Percentiles rank a stretch among this genome's conserved stretches.
Conservation (phyloP, 2,113 vertebrate species). For the Nesoenas mayeri region DNA sequence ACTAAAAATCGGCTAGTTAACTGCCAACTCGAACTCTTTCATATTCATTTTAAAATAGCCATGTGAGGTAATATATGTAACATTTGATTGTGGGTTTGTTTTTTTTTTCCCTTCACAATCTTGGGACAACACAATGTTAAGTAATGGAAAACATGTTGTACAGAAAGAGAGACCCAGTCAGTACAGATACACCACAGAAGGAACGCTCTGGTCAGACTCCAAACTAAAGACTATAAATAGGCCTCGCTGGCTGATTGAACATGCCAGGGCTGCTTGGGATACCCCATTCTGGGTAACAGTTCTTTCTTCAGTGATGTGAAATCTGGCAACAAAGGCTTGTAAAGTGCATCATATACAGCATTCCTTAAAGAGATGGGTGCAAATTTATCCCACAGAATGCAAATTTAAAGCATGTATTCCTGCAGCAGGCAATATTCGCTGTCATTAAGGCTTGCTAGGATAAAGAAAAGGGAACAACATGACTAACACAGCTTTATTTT, state of each 20-base stretch:
- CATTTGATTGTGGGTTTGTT: background rate
- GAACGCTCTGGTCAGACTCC: constrained; percentile 27
- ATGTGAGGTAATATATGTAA: background rate
- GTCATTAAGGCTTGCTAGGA: background rate
- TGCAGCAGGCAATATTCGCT: background rate
- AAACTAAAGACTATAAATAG: constrained; percentile 47
- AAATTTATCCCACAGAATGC: background rate
- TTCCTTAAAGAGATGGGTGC: background rate
- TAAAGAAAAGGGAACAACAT: background rate
- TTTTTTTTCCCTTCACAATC: background rate
- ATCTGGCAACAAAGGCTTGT: background rate
- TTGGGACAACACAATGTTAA: background rate
- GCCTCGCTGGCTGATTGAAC: background rate
- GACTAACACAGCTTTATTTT: background rate
- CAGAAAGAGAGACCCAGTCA: background rate
- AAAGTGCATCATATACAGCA: background rate
- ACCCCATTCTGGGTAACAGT: constrained; percentile 29
- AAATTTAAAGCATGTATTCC: background rate
- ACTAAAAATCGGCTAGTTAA: background rate
- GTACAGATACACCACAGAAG: background rate
- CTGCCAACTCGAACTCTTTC: background rate
- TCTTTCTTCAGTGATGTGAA: background rate
- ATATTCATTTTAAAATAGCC: background rate
- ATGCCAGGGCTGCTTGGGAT: background rate
- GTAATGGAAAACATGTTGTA: background rate